Percentiles rank a stretch among this genome's conserved stretches.
Evolutionary conservation across 2,888 invertebrate species (phyloP).

Genomic region (Drosophila lacicola): DNA sequence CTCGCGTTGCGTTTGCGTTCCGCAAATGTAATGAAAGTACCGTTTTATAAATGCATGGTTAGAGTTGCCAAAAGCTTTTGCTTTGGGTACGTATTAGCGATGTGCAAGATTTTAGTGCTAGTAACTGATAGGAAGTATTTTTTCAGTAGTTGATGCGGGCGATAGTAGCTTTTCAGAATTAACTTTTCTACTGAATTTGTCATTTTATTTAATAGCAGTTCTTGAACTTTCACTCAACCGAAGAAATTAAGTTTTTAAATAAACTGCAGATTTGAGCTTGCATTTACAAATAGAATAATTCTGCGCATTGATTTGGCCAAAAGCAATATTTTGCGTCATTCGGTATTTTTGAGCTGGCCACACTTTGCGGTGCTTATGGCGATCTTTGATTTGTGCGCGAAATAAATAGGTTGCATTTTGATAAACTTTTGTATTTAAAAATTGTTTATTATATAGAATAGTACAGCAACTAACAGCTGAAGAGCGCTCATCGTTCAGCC

Average conservation of each 20-base stretch:
- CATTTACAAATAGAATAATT: neutral
- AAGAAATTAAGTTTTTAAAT: neutral
- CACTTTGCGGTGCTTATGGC: neutral
- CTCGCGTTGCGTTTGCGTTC: neutral
- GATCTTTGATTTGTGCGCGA: constrained; percentile 12
- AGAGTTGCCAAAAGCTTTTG: constrained; percentile 4
- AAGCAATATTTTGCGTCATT: neutral
- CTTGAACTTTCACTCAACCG: constrained; percentile 1
- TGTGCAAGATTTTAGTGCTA: neutral
- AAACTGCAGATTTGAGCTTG: neutral
- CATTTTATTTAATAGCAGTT: constrained; percentile 1
- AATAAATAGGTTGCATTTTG: neutral
- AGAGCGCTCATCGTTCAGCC: neutral
- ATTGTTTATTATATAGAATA: neutral
- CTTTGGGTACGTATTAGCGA: constrained; percentile 5
- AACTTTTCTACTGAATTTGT: neutral
- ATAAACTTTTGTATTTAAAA: neutral
- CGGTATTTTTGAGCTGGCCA: constrained; percentile 1
- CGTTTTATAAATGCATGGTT: constrained; percentile 1
- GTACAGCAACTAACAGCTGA: neutral
- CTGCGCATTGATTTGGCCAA: neutral
- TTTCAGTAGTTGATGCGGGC: neutral
- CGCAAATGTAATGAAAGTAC: constrained; percentile 17
- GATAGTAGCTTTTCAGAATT: neutral
- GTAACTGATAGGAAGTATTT: constrained; percentile 2